These are phyloP conservation scores for Zaprionus camerounensis DNA, from an alignment of 1,140 invertebrate genomes.

Conservation along the genomic window DNA sequence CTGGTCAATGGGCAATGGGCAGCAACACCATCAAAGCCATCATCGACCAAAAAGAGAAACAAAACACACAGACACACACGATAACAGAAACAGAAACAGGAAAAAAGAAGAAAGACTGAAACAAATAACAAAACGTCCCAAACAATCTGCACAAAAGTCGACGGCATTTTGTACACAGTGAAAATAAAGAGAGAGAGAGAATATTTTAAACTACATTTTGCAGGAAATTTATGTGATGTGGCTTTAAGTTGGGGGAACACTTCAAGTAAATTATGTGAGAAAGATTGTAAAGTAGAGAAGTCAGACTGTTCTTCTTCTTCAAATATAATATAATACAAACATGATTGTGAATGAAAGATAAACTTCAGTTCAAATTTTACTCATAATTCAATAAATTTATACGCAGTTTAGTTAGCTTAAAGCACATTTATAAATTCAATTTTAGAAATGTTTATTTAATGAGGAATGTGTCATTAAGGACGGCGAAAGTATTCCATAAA, in stretches of 20 bases:
- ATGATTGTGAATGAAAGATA: too few relatives aligned
- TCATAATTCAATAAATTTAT: too few relatives aligned
- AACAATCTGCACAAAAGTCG: slow-evolving; percentile 33
- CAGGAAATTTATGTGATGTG: not conserved
- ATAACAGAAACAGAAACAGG: slow-evolving; percentile 4
- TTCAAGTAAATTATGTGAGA: not conserved
- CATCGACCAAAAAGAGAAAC: slow-evolving; percentile 21
- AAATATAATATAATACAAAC: not conserved
- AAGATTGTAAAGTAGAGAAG: not conserved
- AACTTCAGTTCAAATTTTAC: too few relatives aligned
- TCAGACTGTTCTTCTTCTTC: too few relatives aligned
- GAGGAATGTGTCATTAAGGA: not conserved
- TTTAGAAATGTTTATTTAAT: too few relatives aligned
- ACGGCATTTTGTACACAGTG: slow-evolving; percentile 16
- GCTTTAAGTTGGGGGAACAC: not conserved
- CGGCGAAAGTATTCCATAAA: not conserved
- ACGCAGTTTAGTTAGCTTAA: too few relatives aligned
- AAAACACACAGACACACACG: slow-evolving; percentile 5
- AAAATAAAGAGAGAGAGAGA: not conserved
- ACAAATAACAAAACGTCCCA: slow-evolving; percentile 19
- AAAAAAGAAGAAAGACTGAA: not conserved
- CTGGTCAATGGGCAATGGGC: slow-evolving; percentile 18
- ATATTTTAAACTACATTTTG: not conserved
- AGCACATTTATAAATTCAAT: too few relatives aligned
- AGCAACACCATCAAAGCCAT: slow-evolving; percentile 13